Percentiles rank a stretch among this genome's conserved stretches.
These are phyloP conservation scores for Ditylenchus weischeri DNA, from an alignment of 2,888 invertebrate species.

Conservation along the genomic window DNA sequence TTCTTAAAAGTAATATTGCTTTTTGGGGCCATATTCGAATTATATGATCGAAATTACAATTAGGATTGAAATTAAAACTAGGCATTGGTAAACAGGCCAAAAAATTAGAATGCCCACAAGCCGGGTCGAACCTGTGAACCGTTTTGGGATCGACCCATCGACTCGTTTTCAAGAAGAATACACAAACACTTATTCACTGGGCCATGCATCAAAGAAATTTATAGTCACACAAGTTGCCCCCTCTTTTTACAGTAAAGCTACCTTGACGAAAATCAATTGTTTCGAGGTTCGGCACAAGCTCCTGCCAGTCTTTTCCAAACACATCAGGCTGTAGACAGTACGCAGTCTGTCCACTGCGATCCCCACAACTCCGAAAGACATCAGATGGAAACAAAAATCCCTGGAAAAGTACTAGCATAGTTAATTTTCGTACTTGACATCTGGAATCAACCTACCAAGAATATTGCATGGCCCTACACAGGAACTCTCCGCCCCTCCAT, in stretches of 20 bases:
- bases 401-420: slow-evolving; percentile 16
- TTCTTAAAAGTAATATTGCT: no score
- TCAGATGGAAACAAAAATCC: slow-evolving; percentile 39
- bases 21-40: no score
- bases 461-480: slow-evolving; percentile 42
- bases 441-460: slow-evolving; percentile 25
- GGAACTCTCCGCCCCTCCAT: slow-evolving; percentile 49
- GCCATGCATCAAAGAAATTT: no score
- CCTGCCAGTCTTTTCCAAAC: slow-evolving; percentile 33
- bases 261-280: slow-evolving; percentile 35
- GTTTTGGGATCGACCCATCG: no score
- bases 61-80: no score
- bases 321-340: slow-evolving; percentile 41
- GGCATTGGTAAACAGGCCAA: no score
- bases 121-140: no score
- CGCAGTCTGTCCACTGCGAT: slow-evolving; percentile 38
- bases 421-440: no score
- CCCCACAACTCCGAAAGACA: slow-evolving; percentile 40
- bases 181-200: neutral
- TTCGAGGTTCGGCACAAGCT: slow-evolving; percentile 18
- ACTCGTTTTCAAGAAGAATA: neutral
- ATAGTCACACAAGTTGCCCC: no score
- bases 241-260: slow-evolving; percentile 12
- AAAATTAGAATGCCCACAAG: no score
- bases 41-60: no score